Conservation (phyloP, 2,888 invertebrate species). For the Coelinius sp. region DNA sequence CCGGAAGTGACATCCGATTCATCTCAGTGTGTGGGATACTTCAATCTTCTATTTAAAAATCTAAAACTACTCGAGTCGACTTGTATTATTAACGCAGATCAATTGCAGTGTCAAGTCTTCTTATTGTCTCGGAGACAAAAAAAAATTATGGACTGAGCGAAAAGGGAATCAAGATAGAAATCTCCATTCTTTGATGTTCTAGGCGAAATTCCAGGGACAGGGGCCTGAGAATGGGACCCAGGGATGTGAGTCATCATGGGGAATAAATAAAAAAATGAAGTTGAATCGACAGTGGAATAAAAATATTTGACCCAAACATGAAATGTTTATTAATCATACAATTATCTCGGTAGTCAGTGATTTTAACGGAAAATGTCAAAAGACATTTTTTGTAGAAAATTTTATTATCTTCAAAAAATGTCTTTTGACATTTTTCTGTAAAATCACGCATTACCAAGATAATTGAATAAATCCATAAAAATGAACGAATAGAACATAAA, state of each 20-base stretch:
- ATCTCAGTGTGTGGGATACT: not conserved
- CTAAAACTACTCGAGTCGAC: not conserved
- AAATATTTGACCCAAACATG: no score
- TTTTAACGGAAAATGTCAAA: no score
- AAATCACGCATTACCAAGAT: no score
- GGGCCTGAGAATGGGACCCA: not conserved
- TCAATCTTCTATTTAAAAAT: not conserved
- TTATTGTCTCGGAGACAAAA: conserved; percentile 30
- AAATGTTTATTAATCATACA: not conserved
- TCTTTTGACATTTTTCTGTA: no score
- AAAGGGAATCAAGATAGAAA: conserved; percentile 20
- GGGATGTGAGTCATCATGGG: not conserved
- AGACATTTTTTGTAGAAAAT: no score
- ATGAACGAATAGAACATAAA: not conserved
- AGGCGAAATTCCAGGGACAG: not conserved
- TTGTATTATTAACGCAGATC: conserved; percentile 48
- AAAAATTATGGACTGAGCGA: conserved; percentile 11
- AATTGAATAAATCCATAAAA: no score
- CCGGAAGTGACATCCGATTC: conserved; percentile 9
- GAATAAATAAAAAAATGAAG: no score
- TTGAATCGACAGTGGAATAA: no score
- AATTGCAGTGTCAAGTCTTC: conserved; percentile 57
- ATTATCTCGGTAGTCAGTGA: no score
- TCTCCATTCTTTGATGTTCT: conserved; percentile 11
- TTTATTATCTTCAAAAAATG: no score